Evolutionary conservation across 2,113 vertebrate genomes (phyloP).

Genomic region (Lagopus muta): DNA sequence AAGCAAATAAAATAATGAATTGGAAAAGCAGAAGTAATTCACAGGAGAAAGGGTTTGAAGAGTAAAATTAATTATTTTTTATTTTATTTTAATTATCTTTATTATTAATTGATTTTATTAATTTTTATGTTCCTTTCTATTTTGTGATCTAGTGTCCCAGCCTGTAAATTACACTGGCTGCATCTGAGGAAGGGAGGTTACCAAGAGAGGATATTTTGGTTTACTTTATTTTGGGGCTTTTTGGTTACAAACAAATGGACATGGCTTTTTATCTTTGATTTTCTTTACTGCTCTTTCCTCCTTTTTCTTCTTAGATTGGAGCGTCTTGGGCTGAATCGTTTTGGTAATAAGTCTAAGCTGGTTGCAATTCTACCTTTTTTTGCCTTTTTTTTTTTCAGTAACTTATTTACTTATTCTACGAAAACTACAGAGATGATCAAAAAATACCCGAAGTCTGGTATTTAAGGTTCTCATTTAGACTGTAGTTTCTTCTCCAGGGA

Average conservation of each 20-base stretch:
- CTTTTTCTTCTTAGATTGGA: not conserved
- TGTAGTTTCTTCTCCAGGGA: not conserved
- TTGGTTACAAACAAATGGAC: not conserved
- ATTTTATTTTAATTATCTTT: too few species aligned
- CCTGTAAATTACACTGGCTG: not conserved
- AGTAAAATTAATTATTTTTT: not conserved
- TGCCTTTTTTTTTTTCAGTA: not conserved
- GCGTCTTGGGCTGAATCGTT: not conserved
- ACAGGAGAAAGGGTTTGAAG: not conserved
- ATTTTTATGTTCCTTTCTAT: not conserved
- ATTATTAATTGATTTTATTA: too few species aligned
- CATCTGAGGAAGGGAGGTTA: not conserved
- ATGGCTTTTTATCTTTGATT: not conserved
- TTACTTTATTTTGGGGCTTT: not conserved
- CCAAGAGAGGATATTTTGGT: fast-evolving
- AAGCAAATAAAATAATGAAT: slow-evolving; percentile 26
- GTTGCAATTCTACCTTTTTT: too few species aligned
- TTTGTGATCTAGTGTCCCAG: not conserved
- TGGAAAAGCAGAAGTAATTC: not conserved
- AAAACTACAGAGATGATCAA: not conserved
- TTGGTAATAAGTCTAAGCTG: not conserved
- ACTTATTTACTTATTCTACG: not conserved
- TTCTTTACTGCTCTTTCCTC: not conserved
- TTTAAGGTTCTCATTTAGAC: not conserved
- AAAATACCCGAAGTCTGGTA: not conserved